Evolutionary conservation across 2,797 vertebrate species (phyloP), one percentile per base, ranked within the genome.

Genomic region (Petrocephalus sullivani): DNA sequence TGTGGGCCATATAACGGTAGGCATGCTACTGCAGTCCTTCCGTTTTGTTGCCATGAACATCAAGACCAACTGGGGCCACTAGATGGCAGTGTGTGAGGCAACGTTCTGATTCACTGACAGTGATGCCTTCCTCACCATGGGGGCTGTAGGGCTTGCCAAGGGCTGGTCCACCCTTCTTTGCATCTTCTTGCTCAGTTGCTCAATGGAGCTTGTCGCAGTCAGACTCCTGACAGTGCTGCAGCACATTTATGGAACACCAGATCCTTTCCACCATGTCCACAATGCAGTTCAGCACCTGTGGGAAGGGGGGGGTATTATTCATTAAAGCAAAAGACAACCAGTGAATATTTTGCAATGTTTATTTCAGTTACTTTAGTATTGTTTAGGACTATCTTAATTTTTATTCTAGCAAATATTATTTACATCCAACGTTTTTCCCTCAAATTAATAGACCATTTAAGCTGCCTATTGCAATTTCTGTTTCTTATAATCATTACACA

Each of bases 181-280:
- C 93, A 91, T 99, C 98, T 0, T 98, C 96, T 58, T 96, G 96
- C 93, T 98, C 98, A 0, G 94, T 98, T 28, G 28, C 28, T 28
- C 97, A 98, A 95, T 98, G 98, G 78, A 99, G 97, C 90, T 99
- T 98, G 86, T 99, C 97, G 0, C 98, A 96, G 88, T 99, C 98
- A 0, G 97, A 96, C 93, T 99, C 98, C 94, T 99, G 98, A 92
- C 98, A 99, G 89, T 98, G 96, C 56, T 97, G 96, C 90, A 99
- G 96, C 89, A 99, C 98, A 0, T 97, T 97, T 93, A 99, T 97
- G 0, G 98, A 99, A 81, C 98, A 95, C 84, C 97, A 95, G 0
- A 98, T 99, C 93, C 99, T 99, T 91, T 99, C 98, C 93, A 99
- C 98, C 98, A 99, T 99, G 94, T 99, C 98, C 95, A 99, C 98